Conservation (phyloP, 2,888 invertebrate species). For the Protophormia terraenovae region DNA sequence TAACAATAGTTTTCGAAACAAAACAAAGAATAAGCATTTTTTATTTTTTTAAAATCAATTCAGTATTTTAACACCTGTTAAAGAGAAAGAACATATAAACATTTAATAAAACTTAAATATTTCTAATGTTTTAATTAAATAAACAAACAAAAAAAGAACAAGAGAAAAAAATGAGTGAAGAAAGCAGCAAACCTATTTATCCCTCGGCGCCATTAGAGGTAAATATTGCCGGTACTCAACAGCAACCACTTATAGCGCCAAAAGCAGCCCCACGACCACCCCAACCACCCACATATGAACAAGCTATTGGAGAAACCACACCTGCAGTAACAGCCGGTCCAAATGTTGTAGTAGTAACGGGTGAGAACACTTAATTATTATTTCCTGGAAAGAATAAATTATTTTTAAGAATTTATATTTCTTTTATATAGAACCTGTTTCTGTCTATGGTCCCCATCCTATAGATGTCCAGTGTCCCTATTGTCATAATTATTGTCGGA, state of each 20-base stretch:
- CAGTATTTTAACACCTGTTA: conserved; percentile 43
- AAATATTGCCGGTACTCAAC: conserved; percentile 56
- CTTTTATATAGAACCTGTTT: conserved; percentile 60
- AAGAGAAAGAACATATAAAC: conserved; percentile 21
- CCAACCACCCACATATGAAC: conserved; percentile 73
- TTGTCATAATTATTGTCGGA: conserved; percentile 81
- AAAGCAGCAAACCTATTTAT: conserved; percentile 69
- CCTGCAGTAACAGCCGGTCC: conserved; percentile 38
- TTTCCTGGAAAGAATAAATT: background rate
- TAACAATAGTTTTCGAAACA: conserved; percentile 39
- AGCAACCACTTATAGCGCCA: conserved; percentile 69
- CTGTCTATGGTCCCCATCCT: conserved; percentile 81
- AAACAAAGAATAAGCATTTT: background rate
- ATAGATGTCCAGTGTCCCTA: conserved; percentile 81
- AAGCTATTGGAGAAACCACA: conserved; percentile 71
- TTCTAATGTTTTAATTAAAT: background rate
- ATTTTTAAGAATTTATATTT: background rate
- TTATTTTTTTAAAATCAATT: conserved; percentile 28
- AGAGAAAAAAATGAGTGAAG: conserved; percentile 57
- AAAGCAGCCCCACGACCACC: conserved; percentile 33
- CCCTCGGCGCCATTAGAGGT: conserved; percentile 71
- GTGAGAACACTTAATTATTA: conserved; percentile 43
- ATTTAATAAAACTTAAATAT: background rate
- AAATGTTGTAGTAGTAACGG: conserved; percentile 72
- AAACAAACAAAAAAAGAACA: background rate